Base-by-base conservation (phyloP, 1,140 invertebrate species). In the Drosophila ficusphila region DNA sequence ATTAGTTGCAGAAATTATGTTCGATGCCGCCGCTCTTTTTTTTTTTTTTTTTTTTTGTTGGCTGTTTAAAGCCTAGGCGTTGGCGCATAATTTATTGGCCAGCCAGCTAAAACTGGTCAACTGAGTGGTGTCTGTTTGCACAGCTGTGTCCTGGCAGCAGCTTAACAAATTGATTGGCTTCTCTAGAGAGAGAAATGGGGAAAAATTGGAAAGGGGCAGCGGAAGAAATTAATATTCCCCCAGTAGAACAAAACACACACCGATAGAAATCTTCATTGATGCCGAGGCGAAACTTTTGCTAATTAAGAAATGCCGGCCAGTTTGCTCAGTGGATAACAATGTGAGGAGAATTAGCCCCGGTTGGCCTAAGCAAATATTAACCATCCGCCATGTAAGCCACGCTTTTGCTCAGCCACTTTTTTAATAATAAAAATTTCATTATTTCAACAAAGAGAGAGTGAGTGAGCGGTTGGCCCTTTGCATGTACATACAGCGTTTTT, bases 1-100 rank as follows among this genome's bases (percentile, higher is more conserved):
- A 79, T 85, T 85, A 85, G 76, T 82, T 76, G 81, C 81, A 86
- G 65, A 85, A 83, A 85, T 85, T 79, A 85, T 85, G 81, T 86
- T 83, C 67, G 62, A n/a, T 34, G 69, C n/a, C n/a, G n/a, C n/a
- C n/a, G n/a, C n/a, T n/a, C n/a, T n/a, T n/a, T n/a, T 21, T 57
- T 60, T 46, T 74, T 56, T 41, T 29, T 60, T 34, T 42, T 29
- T 61, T 62, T 39, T 67, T 67, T 53, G 21, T 44, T 18, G 27
- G 29, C 27, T 52, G 38, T 65, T 60, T 58, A 79, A 85, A 79
- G 81, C 78, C 79, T 33, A 47, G 25, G 33, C 69, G 46, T 41
- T 71, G 72, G 49, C 48, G 58, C 64, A 76, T 86, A 79, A 85
- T 86, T 85, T 85, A 85, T 85, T 71, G 71, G 52, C 56, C 29